Evolutionary conservation across 1,140 invertebrate species (phyloP).

Genomic region (Tetragnatha versicolor): DNA sequence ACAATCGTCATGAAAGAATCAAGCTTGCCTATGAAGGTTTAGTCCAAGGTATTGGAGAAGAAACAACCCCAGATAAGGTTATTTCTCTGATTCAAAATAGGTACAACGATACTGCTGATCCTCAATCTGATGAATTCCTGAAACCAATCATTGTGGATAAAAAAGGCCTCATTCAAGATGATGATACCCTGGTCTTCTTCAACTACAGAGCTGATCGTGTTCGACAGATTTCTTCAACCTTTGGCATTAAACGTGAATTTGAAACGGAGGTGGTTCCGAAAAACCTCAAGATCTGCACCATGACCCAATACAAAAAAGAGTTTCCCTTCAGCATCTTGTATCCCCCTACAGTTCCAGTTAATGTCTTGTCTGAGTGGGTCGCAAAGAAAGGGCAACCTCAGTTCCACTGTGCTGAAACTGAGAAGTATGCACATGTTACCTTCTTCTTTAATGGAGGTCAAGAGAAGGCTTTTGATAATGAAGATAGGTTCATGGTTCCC

Average conservation of each 20-base stretch:
- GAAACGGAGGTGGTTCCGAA: slow-evolving; percentile 62
- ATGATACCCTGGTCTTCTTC: slow-evolving; percentile 67
- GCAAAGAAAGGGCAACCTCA: slow-evolving; percentile 61
- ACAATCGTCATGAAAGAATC: slow-evolving; percentile 66
- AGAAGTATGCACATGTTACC: slow-evolving; percentile 68
- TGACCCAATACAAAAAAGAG: slow-evolving; percentile 68
- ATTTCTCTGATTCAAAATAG: slow-evolving; percentile 59
- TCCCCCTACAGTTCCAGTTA: slow-evolving; percentile 64
- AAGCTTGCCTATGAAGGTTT: slow-evolving; percentile 67
- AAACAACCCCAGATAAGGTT: slow-evolving; percentile 58
- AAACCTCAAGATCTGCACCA: slow-evolving; percentile 60
- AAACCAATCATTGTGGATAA: slow-evolving; percentile 65
- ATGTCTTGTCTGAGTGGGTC: slow-evolving; percentile 67
- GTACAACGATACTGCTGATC: slow-evolving; percentile 50
- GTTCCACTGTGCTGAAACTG: slow-evolving; percentile 68
- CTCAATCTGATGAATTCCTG: slow-evolving; percentile 67
- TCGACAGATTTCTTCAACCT: slow-evolving; percentile 65
- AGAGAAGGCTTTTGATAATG: slow-evolving; percentile 64
- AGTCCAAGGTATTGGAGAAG: slow-evolving; percentile 64
- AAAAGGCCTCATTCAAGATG: slow-evolving; percentile 63
- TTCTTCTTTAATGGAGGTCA: slow-evolving; percentile 68
- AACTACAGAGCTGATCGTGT: slow-evolving; percentile 67
- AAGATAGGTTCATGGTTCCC: slow-evolving; percentile 66
- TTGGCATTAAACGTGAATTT: slow-evolving; percentile 64
- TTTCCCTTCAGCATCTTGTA: slow-evolving; percentile 65